Evolutionary conservation across 2,888 invertebrate genomes (phyloP), one percentile per base, ranked within the genome.

Genomic region (Teleiodes luculella): DNA sequence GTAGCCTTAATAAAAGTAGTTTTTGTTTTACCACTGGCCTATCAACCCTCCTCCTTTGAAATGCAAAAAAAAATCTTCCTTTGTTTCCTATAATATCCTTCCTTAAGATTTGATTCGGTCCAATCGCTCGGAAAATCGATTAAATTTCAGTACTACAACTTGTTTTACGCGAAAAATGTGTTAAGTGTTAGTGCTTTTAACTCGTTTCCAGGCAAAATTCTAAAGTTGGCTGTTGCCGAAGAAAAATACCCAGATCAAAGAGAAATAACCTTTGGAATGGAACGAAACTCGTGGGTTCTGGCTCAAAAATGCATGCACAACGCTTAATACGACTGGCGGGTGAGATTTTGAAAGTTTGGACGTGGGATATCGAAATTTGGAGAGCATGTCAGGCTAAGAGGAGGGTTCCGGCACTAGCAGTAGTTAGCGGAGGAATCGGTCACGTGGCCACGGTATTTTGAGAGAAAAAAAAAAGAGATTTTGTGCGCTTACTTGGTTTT

Each of bases 351-450:
- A 11, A 11, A 20, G 5, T 43, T 43, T 13, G 43, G 43, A 43
- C 6, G 10, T 43, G 43, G 43, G 43, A 43, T 43, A 13, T 51
- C 14, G 20, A 47, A 16, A 24, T 46, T 52, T 35, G 53, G 58
- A 37, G 39, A 35, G 14, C 30, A 37, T 7, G 24, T 1, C 24
- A 24, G 24, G 24, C 18, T 10, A 35, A 11, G 33, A 11, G 33
- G 20, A 18, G 39, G 33, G 24, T 6, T 24, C 24, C 24, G 6
- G 24, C 30, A 45, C n/a, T 20, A 5, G n/a, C 13, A 31, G 52
- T 56, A 49, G 53, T 50, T 28, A 37, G 50, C 49, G 45, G 35
- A 33, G 7, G 54, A 8, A 33, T 33, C 2, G 33, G 33, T 8
- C 33, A 33, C 10, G 5, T 8, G 11, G n/a, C n/a, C n/a, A n/a